Percentiles rank a stretch among this genome's conserved stretches.
phyloP scores from a whole-genome alignment of 2,888 invertebrate genomes.

The Lepidocyrtoides sp. region DNA sequence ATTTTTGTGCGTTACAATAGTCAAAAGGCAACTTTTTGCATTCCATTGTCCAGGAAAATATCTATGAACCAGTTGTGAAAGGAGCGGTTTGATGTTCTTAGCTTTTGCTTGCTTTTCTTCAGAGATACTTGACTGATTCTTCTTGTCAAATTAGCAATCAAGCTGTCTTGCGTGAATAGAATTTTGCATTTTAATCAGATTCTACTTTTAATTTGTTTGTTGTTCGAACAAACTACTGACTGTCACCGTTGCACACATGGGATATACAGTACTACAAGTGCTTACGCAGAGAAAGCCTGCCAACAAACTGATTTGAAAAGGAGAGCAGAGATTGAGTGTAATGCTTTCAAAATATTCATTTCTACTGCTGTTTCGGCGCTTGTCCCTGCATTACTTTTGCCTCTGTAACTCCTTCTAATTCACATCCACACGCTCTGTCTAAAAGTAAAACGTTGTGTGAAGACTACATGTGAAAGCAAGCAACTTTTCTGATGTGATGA shows the following conservation, averaged over 20 bases:
- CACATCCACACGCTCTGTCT: neutral
- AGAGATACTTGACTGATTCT: conserved; percentile 31
- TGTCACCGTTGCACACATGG: conserved; percentile 13
- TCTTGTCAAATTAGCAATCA: neutral
- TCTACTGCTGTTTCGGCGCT: conserved; percentile 21
- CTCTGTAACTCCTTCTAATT: neutral
- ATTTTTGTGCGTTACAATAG: conserved; percentile 43
- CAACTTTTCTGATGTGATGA: conserved; percentile 29
- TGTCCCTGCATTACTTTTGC: conserved; percentile 4
- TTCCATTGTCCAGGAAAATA: conserved; percentile 46
- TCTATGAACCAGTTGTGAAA: too few species aligned
- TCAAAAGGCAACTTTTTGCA: conserved; percentile 53
- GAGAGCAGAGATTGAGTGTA: conserved; percentile 46
- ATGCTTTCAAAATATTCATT: conserved; percentile 40
- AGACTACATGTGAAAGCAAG: conserved; percentile 28
- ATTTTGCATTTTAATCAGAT: neutral
- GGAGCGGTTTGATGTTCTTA: too few species aligned
- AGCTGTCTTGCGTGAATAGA: neutral
- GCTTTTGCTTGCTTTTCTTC: too few species aligned
- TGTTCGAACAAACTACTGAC: neutral
- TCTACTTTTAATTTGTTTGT: neutral
- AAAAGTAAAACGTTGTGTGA: conserved; percentile 23
- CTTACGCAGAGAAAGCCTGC: conserved; percentile 59
- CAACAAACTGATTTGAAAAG: conserved; percentile 61
- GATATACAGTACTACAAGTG: neutral